Evolutionary conservation across 2,113 vertebrate species (phyloP), one percentile per base, ranked within the genome.

Genomic region (Spilogale gracilis): DNA sequence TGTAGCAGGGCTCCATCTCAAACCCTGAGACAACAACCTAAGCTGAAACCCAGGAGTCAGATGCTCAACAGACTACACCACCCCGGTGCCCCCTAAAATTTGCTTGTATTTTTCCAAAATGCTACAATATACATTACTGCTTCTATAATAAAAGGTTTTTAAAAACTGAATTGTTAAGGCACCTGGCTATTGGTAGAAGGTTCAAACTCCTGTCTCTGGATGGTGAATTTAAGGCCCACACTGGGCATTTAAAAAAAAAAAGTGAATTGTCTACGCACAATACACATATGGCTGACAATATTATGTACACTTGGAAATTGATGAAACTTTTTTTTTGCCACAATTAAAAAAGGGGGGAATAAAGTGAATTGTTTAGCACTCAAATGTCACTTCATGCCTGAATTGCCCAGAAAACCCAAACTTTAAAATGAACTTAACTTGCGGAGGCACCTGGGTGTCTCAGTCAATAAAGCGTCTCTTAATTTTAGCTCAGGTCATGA

Each of bases 31-130:
- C 38, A 16, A 67, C n/a, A 38, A n/a, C 67, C 67, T 69, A 32
- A 69, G 32, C 32, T 69, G 67, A 69, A 69, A 38, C 32, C 67
- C 32, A n/a, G 16, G 16, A n/a, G 32, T 69, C 67, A n/a, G 67
- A 69, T 16, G 16, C 67, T 69, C 67, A 69, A 69, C 16, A 30
- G 25, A 69, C 67, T n/a, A 69, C 16, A 69, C 32, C 67, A 69
- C 67, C 32, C 32, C 8, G 7, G 32, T 38, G 13, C 32, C 17
- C 32, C 32, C n/a, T 69, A 38, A 63, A 30, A 13, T 71, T 78
- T 88, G 50, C 50, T 95, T 87, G 1, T 74, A 88, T 82, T 91
- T 94, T 91, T 56, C 85, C 50, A 43, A 65, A 85, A 93, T 89
- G 91, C 14, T 69, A 60, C 56, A 86, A 81, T 79, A 20, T 2